A percentile compares a stretch with the other conserved stretches of the same genome.
These are phyloP conservation scores for Octopus sinensis DNA, from an alignment of 1,140 invertebrate species.

Conservation along the genomic window DNA sequence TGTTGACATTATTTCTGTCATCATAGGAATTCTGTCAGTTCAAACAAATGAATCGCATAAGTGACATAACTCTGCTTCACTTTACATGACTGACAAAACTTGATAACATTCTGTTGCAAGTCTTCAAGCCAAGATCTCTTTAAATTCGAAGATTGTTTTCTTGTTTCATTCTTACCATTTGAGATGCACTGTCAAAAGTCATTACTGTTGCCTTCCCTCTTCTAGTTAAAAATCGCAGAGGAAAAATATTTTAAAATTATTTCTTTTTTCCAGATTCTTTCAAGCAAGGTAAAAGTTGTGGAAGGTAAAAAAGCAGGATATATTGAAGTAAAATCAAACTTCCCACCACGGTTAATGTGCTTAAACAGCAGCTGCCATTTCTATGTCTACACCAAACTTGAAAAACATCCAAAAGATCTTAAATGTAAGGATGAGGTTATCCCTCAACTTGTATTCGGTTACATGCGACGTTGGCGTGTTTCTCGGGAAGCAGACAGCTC, in stretches of 20 bases:
- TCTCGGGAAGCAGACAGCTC: neutral
- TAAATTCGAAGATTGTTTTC: too few species aligned
- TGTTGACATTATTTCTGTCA: too few species aligned
- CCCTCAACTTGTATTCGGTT: slow-evolving; percentile 38
- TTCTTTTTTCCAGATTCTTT: neutral
- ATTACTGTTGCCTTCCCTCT: too few species aligned
- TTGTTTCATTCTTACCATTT: too few species aligned
- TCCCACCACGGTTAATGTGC: neutral
- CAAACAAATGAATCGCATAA: too few species aligned
- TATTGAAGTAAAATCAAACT: neutral
- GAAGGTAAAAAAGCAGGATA: neutral
- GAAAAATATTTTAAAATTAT: neutral
- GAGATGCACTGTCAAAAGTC: too few species aligned
- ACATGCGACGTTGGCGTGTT: neutral
- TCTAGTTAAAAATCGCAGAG: too few species aligned
- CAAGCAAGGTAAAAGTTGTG: neutral
- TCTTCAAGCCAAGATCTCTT: too few species aligned
- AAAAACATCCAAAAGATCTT: slow-evolving; percentile 24
- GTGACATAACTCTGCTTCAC: too few species aligned
- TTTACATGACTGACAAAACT: too few species aligned
- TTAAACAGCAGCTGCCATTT: neutral
- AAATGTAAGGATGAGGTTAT: slow-evolving; percentile 30
- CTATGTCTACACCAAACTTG: neutral
- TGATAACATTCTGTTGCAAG: too few species aligned
- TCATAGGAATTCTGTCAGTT: too few species aligned